Evolutionary conservation across 2,888 invertebrate genomes (phyloP).

Genomic region (Polydrusus cervinus): DNA sequence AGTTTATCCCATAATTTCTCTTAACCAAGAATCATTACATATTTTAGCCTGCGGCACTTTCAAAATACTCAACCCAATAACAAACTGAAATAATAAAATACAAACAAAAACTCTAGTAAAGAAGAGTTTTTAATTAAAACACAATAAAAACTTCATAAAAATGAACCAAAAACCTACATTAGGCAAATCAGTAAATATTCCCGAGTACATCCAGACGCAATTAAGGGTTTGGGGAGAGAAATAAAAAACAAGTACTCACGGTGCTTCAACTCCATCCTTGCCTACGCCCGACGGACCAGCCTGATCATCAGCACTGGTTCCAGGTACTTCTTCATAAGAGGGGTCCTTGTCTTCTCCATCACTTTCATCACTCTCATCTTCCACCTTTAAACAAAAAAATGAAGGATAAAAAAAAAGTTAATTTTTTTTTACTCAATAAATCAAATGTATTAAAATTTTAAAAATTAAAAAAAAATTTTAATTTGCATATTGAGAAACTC

Average conservation of each 20-base stretch:
- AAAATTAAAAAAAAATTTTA: neutral
- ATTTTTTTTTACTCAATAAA: neutral
- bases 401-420: neutral
- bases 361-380: slow-evolving; percentile 66
- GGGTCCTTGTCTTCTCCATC: slow-evolving; percentile 64
- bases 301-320: slow-evolving; percentile 68
- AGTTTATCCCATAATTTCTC: neutral
- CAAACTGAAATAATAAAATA: neutral
- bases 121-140: neutral
- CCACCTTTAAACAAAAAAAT: slow-evolving; percentile 62
- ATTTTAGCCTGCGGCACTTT: no score
- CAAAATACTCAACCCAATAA: no score
- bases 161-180: slow-evolving; percentile 34
- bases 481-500: slow-evolving; percentile 21
- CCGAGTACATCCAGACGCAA: slow-evolving; percentile 59
- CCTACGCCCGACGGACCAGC: slow-evolving; percentile 70
- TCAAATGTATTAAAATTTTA: neutral
- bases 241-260: slow-evolving; percentile 69
- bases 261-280: slow-evolving; percentile 67
- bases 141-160: neutral
- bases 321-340: slow-evolving; percentile 63
- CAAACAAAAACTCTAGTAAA: neutral
- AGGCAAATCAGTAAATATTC: slow-evolving; percentile 53
- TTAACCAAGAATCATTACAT: no score
- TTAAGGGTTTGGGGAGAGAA: slow-evolving; percentile 56